phyloP scores from a whole-genome alignment of 2,888 invertebrate species.

The Drosophila subquinaria region DNA sequence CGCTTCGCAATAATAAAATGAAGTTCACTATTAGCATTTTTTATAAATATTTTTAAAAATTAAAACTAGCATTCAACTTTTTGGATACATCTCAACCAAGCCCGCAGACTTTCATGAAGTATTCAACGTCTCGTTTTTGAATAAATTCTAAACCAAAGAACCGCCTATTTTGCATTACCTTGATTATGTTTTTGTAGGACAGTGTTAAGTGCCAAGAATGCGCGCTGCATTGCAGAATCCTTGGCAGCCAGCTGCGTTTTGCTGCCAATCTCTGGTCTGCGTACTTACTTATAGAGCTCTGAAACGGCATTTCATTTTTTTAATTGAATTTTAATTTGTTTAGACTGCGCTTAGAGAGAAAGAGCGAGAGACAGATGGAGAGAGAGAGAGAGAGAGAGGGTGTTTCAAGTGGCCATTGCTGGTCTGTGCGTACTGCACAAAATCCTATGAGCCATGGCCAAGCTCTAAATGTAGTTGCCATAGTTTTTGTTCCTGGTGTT shows the following conservation, averaged over 20 bases:
- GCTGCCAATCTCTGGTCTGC: conserved; percentile 30
- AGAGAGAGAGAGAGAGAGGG: neutral
- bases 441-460: conserved; percentile 53
- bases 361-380: neutral
- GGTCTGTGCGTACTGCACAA: conserved; percentile 46
- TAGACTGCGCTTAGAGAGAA: conserved; percentile 76
- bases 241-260: conserved; percentile 14
- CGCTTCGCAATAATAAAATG: no score
- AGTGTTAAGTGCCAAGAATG: conserved; percentile 26
- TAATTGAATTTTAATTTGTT: conserved; percentile 85
- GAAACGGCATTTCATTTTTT: conserved; percentile 84
- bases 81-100: no score
- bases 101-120: no score
- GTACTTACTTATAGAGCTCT: conserved; percentile 54
- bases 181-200: conserved; percentile 6
- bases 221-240: conserved; percentile 13
- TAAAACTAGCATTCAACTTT: no score
- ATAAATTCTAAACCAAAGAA: neutral
- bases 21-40: no score
- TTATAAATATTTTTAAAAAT: no score
- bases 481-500: conserved; percentile 24
- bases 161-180: neutral
- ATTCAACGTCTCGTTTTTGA: neutral
- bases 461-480: conserved; percentile 40
- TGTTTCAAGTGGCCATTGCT: conserved; percentile 50